Evolutionary conservation across 2,797 vertebrate species (phyloP).

Genomic region (Buphagus erythrorhynchus): DNA sequence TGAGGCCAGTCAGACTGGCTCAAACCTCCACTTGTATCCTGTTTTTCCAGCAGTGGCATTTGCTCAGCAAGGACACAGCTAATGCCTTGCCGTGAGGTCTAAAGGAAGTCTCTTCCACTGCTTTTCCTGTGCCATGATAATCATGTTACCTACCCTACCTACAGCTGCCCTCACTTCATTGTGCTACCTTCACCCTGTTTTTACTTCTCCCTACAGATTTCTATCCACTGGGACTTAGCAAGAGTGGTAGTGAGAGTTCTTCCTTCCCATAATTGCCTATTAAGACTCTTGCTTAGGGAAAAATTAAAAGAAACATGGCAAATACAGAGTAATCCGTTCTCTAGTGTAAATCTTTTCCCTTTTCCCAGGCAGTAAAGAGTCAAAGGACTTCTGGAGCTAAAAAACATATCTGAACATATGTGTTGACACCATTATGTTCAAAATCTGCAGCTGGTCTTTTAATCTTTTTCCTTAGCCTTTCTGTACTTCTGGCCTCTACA

Average conservation of each 20-base stretch:
- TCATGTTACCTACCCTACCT: background rate
- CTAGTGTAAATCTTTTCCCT: background rate
- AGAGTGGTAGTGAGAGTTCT: background rate
- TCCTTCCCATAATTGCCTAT: background rate
- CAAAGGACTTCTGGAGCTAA: background rate
- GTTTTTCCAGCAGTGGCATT: background rate
- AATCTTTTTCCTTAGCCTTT: background rate
- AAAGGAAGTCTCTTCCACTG: background rate
- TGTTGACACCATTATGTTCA: background rate
- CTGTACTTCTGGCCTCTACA: background rate
- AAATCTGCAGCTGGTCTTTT: background rate
- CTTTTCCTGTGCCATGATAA: background rate
- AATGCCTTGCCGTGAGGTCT: fast-evolving
- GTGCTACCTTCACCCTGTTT: background rate
- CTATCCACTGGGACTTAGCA: background rate
- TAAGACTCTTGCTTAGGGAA: background rate
- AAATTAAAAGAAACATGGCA: background rate
- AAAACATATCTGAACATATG: fast-evolving
- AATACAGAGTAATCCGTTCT: background rate
- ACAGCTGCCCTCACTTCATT: background rate
- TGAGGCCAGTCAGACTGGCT: background rate
- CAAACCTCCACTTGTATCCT: background rate
- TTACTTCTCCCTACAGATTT: background rate
- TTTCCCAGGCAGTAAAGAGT: background rate
- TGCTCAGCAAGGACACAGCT: background rate